These are phyloP conservation scores for Redunca redunca DNA, from an alignment of 2,113 vertebrate species.

Conservation along the genomic window DNA sequence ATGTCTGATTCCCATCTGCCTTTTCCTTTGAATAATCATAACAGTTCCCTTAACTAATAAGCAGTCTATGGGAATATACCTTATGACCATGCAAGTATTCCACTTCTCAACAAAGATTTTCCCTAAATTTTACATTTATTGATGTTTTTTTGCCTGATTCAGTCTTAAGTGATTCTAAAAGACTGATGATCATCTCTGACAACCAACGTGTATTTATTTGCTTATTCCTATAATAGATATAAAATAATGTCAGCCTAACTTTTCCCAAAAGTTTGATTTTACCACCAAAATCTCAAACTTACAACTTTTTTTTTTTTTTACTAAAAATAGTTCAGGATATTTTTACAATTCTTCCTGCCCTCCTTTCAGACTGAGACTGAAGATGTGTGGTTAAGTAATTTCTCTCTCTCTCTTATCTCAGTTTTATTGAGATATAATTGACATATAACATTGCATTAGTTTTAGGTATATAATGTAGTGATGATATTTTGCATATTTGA, in stretches of 20 bases:
- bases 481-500: background rate
- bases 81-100: background rate
- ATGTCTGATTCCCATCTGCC: background rate
- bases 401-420: background rate
- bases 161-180: background rate
- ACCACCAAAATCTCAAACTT: background rate
- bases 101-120: background rate
- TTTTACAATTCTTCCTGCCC: background rate
- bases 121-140: background rate
- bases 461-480: background rate
- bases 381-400: background rate
- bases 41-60: background rate
- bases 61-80: background rate
- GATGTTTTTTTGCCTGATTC: background rate
- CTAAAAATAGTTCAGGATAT: background rate
- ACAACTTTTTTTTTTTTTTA: background rate
- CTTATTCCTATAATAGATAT: background rate
- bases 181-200: background rate
- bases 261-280: background rate
- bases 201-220: background rate
- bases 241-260: background rate
- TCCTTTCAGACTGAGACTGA: background rate
- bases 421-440: background rate
- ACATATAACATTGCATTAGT: background rate
- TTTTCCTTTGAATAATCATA: background rate